Percentiles rank a stretch among this genome's conserved stretches.
These are phyloP conservation scores for Benthosema pterotum DNA, from an alignment of 2,797 vertebrate genomes.

Conservation along the genomic window DNA sequence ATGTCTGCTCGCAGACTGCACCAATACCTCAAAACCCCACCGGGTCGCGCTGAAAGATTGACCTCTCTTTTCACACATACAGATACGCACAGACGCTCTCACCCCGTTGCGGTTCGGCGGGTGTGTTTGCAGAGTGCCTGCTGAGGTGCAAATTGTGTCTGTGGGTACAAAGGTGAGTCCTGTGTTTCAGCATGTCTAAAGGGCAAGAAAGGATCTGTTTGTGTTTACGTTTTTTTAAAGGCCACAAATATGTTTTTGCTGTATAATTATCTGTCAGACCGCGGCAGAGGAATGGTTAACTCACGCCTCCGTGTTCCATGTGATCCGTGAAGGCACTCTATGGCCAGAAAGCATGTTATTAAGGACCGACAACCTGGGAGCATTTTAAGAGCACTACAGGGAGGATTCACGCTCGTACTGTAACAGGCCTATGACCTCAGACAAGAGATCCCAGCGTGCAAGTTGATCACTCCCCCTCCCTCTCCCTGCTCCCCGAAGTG, in stretches of 20 bases:
- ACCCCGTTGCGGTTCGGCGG: constrained; percentile 29
- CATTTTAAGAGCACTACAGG: constrained; percentile 1
- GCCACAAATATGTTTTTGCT: constrained; percentile 36
- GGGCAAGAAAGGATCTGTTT: constrained; percentile 44
- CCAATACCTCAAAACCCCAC: constrained; percentile 49
- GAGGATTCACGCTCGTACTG: constrained; percentile 15
- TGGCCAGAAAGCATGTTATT: constrained; percentile 10
- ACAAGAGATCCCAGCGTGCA: constrained; percentile 20
- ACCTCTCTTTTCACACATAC: constrained; percentile 43
- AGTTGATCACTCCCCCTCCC: constrained; percentile 7
- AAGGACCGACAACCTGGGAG: constrained; percentile 17
- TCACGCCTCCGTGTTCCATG: constrained; percentile 35
- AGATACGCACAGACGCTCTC: constrained; percentile 15
- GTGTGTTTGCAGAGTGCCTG: constrained; percentile 59
- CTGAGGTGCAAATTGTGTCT: constrained; percentile 53
- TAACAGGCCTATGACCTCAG: constrained; percentile 18
- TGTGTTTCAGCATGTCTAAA: constrained; percentile 35
- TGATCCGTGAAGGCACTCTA: constrained; percentile 34
- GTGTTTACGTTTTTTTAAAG: constrained; percentile 31
- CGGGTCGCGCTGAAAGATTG: constrained; percentile 44
- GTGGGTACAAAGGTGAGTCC: constrained; percentile 41
- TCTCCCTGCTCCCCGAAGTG: constrained; percentile 11
- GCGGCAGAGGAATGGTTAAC: constrained; percentile 18
- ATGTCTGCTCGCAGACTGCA: constrained; percentile 40
- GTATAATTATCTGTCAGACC: constrained; percentile 45